Percentiles rank a stretch among this genome's conserved stretches.
These are phyloP conservation scores for Catamblyrhynchus diadema DNA, from an alignment of 2,797 vertebrate species.

Conservation along the genomic window DNA sequence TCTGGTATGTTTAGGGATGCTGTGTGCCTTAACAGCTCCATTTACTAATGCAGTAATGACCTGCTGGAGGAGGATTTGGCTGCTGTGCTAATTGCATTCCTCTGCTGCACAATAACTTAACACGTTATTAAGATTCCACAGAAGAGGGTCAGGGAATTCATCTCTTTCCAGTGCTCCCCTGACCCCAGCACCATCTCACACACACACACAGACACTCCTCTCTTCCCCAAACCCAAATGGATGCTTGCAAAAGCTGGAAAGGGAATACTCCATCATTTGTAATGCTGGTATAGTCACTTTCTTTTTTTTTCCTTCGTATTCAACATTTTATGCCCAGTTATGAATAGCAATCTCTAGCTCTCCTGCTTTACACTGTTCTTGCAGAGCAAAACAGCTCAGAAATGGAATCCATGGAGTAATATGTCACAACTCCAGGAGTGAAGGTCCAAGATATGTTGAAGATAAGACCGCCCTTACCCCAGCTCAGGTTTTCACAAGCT, in stretches of 20 bases:
- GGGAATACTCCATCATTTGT: slow-evolving; percentile 33
- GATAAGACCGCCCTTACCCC: background rate
- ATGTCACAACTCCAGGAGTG: background rate
- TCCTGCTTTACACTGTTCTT: background rate
- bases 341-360: background rate
- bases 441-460: background rate
- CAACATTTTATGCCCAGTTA: background rate
- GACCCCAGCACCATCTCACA: background rate
- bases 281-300: background rate
- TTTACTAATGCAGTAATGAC: slow-evolving; percentile 74
- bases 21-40: slow-evolving; percentile 66
- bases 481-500: background rate
- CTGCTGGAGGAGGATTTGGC: slow-evolving; percentile 71
- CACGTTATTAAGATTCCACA: slow-evolving; percentile 80
- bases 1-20: slow-evolving; percentile 71
- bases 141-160: slow-evolving; percentile 73
- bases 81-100: slow-evolving; percentile 76
- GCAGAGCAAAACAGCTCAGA: background rate
- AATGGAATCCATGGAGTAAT: background rate
- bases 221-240: slow-evolving; percentile 40
- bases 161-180: slow-evolving; percentile 66
- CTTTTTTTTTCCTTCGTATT: background rate
- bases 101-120: slow-evolving; percentile 77
- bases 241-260: slow-evolving; percentile 46
- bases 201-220: background rate